Evolutionary conservation across 1,140 invertebrate species (phyloP), one percentile per base, ranked within the genome.

Genomic region (Zophobas atratus): DNA sequence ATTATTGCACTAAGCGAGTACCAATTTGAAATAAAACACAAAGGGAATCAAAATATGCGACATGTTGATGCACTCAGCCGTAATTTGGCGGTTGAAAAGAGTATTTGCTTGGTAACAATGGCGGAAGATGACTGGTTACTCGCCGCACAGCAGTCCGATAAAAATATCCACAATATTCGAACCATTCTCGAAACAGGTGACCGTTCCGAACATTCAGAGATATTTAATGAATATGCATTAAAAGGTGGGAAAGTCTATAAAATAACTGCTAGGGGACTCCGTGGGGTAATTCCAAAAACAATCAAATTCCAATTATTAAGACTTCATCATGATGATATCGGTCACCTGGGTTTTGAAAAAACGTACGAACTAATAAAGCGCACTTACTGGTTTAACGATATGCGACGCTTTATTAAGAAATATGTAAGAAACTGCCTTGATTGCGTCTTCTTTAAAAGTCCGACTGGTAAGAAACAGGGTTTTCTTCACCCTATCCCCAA

Each of bases 1-100:
- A 79, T 82, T 3, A 35, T 84, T 34, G 41, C 38, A n/a, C 79
- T 79, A 6, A 78, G 82, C 56, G 80, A 84, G 75, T 84, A 79
- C 78, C 39, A 73, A 5, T 84, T 79, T 72, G 75, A 83, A 1
- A 79, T 82, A n/a, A n/a, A 74, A 1, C 79, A 85, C 57, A 78
- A 79, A 55, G 63, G 70, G 0, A 81, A 81, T 33, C 71, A 41
- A 5, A 80, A 76, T 46, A 78, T 81, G 81, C 1, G 6, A 33
- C 78, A 80, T 39, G 80, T 70, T 0, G 81, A 84, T 56, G 80
- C 81, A 20, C 46, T 81, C 1, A 79, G 79, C 34, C 39, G 74
- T 3, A 77, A 77, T 38, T 39, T 20, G 4, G 46, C 48, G 6
- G 3, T 33, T 73, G 51, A 8, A 38, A 2, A 35, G 34, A 43